These are phyloP conservation scores for Setipinna tenuifilis DNA, from an alignment of 2,797 vertebrate genomes.

Conservation along the genomic window DNA sequence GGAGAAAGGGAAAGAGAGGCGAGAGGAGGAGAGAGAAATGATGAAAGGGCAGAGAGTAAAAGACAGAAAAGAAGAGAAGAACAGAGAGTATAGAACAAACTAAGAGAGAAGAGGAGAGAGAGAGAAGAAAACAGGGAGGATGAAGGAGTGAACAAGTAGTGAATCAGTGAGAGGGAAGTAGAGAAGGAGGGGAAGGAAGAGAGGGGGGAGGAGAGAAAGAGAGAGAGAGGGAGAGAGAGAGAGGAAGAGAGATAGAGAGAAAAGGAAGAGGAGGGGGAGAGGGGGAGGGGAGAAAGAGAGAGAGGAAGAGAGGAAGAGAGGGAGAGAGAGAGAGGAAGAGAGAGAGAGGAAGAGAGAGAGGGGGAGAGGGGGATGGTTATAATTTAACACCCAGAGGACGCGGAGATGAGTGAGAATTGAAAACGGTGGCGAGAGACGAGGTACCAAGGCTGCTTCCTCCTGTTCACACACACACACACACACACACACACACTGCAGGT, in stretches of 20 bases:
- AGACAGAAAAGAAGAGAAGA: too few relatives aligned
- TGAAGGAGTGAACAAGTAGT: too few relatives aligned
- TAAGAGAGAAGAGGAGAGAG: too few relatives aligned
- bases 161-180: too few relatives aligned
- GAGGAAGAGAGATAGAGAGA: conserved; percentile 46
- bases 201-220: conserved; percentile 50
- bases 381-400: conserved; percentile 79
- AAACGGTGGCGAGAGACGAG: conserved; percentile 76
- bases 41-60: too few relatives aligned
- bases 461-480: conserved; percentile 70
- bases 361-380: conserved; percentile 70
- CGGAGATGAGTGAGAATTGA: conserved; percentile 86
- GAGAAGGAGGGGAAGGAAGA: conserved; percentile 43
- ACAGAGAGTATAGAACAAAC: too few relatives aligned
- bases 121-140: too few relatives aligned
- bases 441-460: conserved; percentile 74
- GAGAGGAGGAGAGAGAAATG: too few relatives aligned
- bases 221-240: conserved; percentile 50
- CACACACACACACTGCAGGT: conserved; percentile 35
- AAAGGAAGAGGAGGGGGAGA: conserved; percentile 41
- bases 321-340: conserved; percentile 47
- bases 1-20: too few relatives aligned
- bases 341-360: conserved; percentile 66
- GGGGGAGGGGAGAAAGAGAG: conserved; percentile 53
- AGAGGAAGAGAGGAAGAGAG: conserved; percentile 57